Percentiles rank a stretch among this genome's conserved stretches.
Conservation (phyloP, 2,113 vertebrate genomes). For the Pomatostomus ruficeps region DNA sequence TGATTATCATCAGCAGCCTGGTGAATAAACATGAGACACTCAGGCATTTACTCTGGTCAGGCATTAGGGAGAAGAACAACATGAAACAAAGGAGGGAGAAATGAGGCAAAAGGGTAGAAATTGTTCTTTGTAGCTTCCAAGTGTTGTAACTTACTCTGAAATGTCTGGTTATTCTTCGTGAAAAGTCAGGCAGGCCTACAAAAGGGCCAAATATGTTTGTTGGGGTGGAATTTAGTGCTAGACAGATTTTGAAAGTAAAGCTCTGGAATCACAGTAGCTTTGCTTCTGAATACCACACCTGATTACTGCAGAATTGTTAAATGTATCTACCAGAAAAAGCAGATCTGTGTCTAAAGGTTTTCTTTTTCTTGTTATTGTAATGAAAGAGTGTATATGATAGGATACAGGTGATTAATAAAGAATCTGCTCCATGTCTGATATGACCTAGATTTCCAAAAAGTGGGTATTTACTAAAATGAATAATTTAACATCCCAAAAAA, state of each 20-base stretch:
- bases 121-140: background rate
- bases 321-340: background rate
- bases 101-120: background rate
- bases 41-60: background rate
- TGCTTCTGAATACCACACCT: background rate
- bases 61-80: background rate
- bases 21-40: background rate
- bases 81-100: background rate
- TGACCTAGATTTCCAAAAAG: background rate
- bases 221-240: background rate
- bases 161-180: background rate
- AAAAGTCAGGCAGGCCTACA: background rate
- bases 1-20: background rate
- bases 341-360: background rate
- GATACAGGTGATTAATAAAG: background rate
- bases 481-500: background rate
- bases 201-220: background rate
- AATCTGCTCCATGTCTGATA: background rate
- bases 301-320: background rate
- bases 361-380: background rate
- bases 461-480: background rate
- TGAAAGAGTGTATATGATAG: background rate
- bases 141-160: background rate
- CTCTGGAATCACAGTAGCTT: background rate
- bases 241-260: background rate